These are phyloP conservation scores for Lampropteryx suffumata DNA, from an alignment of 2,888 invertebrate species.

Conservation along the genomic window DNA sequence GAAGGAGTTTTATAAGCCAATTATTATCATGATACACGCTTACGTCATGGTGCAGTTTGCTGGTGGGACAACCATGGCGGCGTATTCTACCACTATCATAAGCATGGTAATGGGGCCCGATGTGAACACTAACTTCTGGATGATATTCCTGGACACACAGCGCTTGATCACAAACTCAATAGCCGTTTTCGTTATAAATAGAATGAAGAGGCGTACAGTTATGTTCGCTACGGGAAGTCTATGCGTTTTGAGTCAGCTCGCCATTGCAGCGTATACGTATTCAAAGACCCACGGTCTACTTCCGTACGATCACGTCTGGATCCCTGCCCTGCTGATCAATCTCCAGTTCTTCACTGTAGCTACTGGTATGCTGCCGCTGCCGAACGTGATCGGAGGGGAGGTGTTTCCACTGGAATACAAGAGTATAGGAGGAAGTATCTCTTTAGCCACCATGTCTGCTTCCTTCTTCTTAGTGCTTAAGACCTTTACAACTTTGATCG, in stretches of 20 bases:
- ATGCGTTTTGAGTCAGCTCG: constrained; percentile 79
- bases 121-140: constrained; percentile 84
- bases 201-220: constrained; percentile 82
- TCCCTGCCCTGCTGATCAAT: constrained; percentile 75
- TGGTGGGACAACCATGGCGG: constrained; percentile 86
- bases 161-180: constrained; percentile 82
- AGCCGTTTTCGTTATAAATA: constrained; percentile 83
- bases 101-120: constrained; percentile 78
- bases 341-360: constrained; percentile 80
- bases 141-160: constrained; percentile 84
- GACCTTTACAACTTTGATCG: constrained; percentile 80
- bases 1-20: constrained; percentile 80
- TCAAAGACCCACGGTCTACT: constrained; percentile 43
- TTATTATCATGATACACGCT: constrained; percentile 81
- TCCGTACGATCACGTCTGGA: constrained; percentile 59
- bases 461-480: constrained; percentile 85
- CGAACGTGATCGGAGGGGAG: constrained; percentile 87
- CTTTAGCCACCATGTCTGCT: constrained; percentile 79
- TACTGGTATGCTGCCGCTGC: constrained; percentile 84
- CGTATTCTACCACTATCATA: constrained; percentile 85
- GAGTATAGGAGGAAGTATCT: constrained; percentile 84
- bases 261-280: constrained; percentile 71
- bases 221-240: constrained; percentile 82
- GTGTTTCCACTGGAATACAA: constrained; percentile 84
- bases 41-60: constrained; percentile 85